Evolutionary conservation across 2,888 invertebrate species (phyloP).

Genomic region (Euzetes globulus): DNA sequence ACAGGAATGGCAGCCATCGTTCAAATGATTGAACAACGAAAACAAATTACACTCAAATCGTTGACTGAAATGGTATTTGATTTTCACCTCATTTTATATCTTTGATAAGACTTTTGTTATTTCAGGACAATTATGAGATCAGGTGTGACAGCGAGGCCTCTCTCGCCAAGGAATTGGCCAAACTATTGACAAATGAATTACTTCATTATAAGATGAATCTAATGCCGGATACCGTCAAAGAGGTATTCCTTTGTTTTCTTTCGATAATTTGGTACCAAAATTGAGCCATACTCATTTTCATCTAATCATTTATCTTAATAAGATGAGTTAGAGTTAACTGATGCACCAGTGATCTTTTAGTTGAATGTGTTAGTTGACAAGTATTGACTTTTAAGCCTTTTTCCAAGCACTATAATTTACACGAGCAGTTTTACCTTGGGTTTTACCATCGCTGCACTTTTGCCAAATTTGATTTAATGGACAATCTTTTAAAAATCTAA

Average conservation of each 20-base stretch:
- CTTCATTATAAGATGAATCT: slow-evolving; percentile 10
- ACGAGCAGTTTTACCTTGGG: too few species aligned
- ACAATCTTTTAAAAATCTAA: too few species aligned
- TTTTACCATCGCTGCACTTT: too few species aligned
- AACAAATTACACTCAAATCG: slow-evolving; percentile 16
- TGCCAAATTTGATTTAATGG: too few species aligned
- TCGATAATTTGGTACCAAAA: too few species aligned
- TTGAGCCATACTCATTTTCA: too few species aligned
- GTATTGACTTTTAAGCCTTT: too few species aligned
- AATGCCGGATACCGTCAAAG: slow-evolving; percentile 4
- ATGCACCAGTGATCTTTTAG: too few species aligned
- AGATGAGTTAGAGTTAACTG: too few species aligned
- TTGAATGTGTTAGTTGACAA: too few species aligned
- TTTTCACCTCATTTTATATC: background rate
- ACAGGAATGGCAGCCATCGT: background rate
- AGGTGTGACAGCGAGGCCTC: background rate
- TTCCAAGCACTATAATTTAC: too few species aligned
- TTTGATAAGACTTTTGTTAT: background rate
- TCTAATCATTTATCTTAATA: too few species aligned
- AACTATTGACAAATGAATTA: slow-evolving; percentile 9
- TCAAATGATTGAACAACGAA: background rate
- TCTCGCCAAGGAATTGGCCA: background rate
- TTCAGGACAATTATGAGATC: background rate
- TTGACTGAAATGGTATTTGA: background rate
- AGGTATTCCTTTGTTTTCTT: background rate